Evolutionary conservation across 1,140 invertebrate genomes (phyloP).

Genomic region (Leptonema lineaticorne): DNA sequence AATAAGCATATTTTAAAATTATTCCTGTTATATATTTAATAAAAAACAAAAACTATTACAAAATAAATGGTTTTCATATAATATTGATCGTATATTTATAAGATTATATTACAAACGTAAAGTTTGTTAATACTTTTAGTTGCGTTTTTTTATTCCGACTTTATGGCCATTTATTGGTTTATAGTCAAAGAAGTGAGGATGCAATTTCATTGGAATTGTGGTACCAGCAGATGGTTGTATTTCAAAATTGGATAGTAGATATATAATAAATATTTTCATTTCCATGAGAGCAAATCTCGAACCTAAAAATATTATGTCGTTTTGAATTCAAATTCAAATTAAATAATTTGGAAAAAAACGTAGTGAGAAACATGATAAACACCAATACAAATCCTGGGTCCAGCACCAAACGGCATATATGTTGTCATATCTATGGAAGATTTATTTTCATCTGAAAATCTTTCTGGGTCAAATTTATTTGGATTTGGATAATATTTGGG

Average conservation of each 20-base stretch:
- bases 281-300: constrained; percentile 55
- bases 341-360: neutral
- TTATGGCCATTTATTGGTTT: constrained; percentile 18
- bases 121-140: neutral
- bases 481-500: constrained; percentile 61
- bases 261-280: constrained; percentile 51
- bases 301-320: constrained; percentile 8
- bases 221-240: constrained; percentile 30
- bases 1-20: too few species aligned
- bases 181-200: constrained; percentile 21
- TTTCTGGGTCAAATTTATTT: constrained; percentile 65
- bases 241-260: constrained; percentile 43
- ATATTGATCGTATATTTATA: too few species aligned
- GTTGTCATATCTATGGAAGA: constrained; percentile 21
- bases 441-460: constrained; percentile 54
- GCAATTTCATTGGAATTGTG: constrained; percentile 26
- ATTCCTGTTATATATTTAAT: too few species aligned
- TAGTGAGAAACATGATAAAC: neutral
- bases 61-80: too few species aligned
- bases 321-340: neutral
- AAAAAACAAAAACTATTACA: too few species aligned
- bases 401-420: constrained; percentile 67
- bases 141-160: constrained; percentile 30
- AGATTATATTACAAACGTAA: too few species aligned
- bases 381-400: constrained; percentile 63